A percentile compares a stretch with the other conserved stretches of the same genome.
Evolutionary conservation across 1,140 invertebrate genomes (phyloP).

Genomic region (Ostrea denselamellosa): DNA sequence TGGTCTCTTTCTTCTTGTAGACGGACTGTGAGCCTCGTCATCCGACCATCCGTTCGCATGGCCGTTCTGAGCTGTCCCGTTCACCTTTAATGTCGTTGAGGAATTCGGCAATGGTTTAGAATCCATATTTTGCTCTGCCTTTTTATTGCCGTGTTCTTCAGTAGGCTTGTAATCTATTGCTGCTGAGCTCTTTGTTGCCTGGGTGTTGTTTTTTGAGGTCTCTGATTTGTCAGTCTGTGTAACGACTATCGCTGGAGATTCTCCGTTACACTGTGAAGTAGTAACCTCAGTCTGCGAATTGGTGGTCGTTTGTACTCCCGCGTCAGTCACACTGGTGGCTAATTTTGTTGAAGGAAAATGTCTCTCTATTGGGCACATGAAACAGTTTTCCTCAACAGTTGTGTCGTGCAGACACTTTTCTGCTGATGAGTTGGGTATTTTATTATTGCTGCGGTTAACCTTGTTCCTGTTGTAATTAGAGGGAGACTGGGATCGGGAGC

Average conservation of each 20-base stretch:
- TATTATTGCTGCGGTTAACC: conserved; percentile 38
- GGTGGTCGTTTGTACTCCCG: background rate
- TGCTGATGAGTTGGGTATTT: conserved; percentile 41
- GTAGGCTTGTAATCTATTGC: background rate
- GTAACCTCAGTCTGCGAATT: background rate
- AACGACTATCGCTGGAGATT: conserved; percentile 39
- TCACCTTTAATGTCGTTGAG: background rate
- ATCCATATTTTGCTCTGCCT: background rate
- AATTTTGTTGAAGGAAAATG: conserved; percentile 18
- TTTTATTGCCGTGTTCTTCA: background rate
- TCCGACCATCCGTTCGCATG: conserved; percentile 8
- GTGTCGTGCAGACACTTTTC: background rate
- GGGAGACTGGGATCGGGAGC: conserved; percentile 59
- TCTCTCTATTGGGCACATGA: conserved; percentile 46
- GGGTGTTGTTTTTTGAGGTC: background rate
- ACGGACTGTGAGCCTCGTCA: conserved; percentile 46
- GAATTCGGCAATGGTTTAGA: background rate
- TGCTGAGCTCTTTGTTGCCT: background rate
- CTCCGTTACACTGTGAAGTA: background rate
- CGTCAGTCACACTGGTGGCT: conserved; percentile 2
- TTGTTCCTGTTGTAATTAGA: conserved; percentile 54
- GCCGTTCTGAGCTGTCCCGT: conserved; percentile 22
- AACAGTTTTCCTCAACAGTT: conserved; percentile 46
- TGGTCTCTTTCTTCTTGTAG: conserved; percentile 42
- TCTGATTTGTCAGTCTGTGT: conserved; percentile 31